These are phyloP conservation scores for Salmo trutta DNA, from an alignment of 2,797 vertebrate genomes.

Conservation along the genomic window DNA sequence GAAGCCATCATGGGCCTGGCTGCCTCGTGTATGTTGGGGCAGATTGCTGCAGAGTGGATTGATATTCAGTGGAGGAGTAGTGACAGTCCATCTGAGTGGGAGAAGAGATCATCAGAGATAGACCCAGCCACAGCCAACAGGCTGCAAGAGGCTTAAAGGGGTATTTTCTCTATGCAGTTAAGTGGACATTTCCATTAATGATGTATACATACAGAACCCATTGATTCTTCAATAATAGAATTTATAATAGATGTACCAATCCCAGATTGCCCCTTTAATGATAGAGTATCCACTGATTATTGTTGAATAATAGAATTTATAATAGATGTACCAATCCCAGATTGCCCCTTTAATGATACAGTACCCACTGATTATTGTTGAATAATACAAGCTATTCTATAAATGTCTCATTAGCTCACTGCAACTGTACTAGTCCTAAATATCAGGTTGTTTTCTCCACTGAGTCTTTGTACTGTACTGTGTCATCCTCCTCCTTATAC, in stretches of 20 bases:
- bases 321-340: too few relatives aligned
- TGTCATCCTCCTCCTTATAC: background rate
- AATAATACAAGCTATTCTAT: background rate
- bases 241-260: background rate
- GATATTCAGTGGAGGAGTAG: constrained; percentile 73
- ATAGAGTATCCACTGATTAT: too few relatives aligned
- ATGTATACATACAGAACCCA: background rate
- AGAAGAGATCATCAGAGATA: constrained; percentile 61
- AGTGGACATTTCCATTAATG: background rate
- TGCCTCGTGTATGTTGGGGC: constrained; percentile 66
- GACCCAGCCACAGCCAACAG: background rate
- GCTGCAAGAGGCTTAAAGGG: background rate
- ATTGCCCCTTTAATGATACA: too few relatives aligned
- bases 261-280: too few relatives aligned
- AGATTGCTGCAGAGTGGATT: constrained; percentile 71
- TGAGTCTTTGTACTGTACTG: background rate
- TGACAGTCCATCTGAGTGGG: constrained; percentile 76
- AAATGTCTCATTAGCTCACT: background rate
- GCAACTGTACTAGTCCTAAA: background rate
- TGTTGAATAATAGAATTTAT: too few relatives aligned
- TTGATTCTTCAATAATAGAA: background rate
- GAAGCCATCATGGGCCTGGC: constrained; percentile 70
- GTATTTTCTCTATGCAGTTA: background rate
- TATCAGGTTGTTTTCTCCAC: background rate
- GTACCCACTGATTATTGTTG: background rate